These are phyloP conservation scores for Ianthella basta DNA, from an alignment of 37 sponge, comb jelly and placozoan species.

Conservation along the genomic window DNA sequence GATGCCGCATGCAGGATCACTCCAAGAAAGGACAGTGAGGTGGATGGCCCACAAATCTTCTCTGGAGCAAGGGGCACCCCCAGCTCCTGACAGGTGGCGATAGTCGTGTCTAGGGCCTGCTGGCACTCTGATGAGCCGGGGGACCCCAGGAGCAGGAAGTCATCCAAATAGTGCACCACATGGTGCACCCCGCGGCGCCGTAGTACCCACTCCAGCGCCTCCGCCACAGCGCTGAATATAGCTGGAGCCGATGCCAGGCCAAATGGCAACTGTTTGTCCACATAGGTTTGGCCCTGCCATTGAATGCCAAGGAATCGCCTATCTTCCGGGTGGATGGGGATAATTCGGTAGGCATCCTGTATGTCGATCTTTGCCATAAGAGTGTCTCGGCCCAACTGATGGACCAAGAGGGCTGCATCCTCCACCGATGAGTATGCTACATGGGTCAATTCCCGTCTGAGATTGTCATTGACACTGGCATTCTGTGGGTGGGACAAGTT, in stretches of 20 bases:
- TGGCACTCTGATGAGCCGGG: background rate
- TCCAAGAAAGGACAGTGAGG: background rate
- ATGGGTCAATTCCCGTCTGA: conserved; percentile 2
- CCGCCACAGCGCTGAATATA: conserved; percentile 21
- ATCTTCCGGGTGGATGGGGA: conserved; percentile 4
- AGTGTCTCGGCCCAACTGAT: background rate
- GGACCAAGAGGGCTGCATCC: conserved; percentile 11
- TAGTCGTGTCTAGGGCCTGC: background rate
- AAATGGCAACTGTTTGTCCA: conserved; percentile 20
- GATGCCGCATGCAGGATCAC: too few species aligned
- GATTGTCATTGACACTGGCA: conserved; percentile 27
- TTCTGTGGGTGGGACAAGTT: too few species aligned
- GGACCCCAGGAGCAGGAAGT: conserved; percentile 19
- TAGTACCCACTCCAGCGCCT: conserved; percentile 27
- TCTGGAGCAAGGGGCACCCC: conserved; percentile 17
- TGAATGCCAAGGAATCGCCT: background rate
- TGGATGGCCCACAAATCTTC: conserved; percentile 1
- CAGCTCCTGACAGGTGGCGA: background rate
- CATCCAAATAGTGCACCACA: conserved; percentile 18
- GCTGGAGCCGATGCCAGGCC: conserved; percentile 24
- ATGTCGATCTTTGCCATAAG: conserved; percentile 22
- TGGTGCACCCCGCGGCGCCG: background rate
- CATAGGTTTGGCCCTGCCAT: background rate
- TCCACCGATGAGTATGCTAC: conserved; percentile 12
- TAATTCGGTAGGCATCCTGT: background rate